Evolutionary conservation across 1,140 invertebrate genomes (phyloP), one percentile per base, ranked within the genome.

Genomic region (Sminthurides bifidus): DNA sequence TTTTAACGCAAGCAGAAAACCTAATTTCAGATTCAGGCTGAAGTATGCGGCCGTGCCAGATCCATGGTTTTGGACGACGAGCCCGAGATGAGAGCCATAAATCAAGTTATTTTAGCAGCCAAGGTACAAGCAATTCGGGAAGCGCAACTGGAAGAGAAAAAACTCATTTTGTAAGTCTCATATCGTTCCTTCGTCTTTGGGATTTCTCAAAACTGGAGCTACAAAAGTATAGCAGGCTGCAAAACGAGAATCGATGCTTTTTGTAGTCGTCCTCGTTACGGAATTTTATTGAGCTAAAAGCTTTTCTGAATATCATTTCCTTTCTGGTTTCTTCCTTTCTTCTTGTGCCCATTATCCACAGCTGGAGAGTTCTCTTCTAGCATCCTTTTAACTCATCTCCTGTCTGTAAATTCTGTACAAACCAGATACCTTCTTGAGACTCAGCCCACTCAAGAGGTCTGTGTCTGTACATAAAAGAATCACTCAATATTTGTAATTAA

Each of bases 71-170:
- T 57, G 50, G 51, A 55, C 17, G 61, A 64, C 38, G 58, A 57
- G 21, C 61, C 61, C 1, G 61, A 60, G 52, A 37, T 64, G 0
- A 37, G 61, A 15, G 35, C 58, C 1, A 52, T 64, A n/a, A 64
- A 64, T 23, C 19, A 57, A 38, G 58, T 60, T 2, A 56, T 64
- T 17, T 52, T 60, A 5, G 54, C 54, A 10, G 54, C 61, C 0
- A 60, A 64, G 58, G 61, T 64, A 14, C 54, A 59, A 30, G 61
- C 61, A 3, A 64, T 64, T 49, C 58, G 61, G 21, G 61, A 64
- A 46, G 61, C 61, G 17, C 61, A 64, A 33, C 40, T 64, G 35
- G 57, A 51, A 21, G 61, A 64, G 26, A 60, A 58, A 27, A 52
- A 59, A 41, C 48, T 64, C 12, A 64, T 64, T 15, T 55, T 37